Evolutionary conservation across 2,113 vertebrate species (phyloP).

Genomic region (Hymenochirus boettgeri): DNA sequence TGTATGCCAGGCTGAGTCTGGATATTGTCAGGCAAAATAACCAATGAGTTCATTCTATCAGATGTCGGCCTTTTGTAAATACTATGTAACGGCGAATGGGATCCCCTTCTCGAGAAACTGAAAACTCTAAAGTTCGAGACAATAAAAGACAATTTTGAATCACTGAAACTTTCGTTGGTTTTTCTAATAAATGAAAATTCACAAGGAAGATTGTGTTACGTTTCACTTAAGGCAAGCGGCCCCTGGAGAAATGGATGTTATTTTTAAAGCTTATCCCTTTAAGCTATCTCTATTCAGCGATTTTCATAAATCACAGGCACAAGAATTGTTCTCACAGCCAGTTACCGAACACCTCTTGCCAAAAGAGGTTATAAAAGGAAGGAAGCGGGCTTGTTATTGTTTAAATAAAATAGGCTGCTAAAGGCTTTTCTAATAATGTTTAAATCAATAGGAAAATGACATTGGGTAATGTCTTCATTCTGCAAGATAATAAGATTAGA

Average conservation of each 20-base stretch:
- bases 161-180: neutral
- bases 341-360: neutral
- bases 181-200: neutral
- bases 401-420: constrained; percentile 12
- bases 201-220: neutral
- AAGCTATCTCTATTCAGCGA: neutral
- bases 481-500: constrained; percentile 13
- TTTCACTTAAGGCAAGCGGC: neutral
- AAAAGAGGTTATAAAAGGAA: constrained; percentile 4
- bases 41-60: neutral
- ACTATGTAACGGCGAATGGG: neutral
- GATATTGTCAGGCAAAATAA: neutral
- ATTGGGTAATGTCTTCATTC: constrained; percentile 8
- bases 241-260: constrained; percentile 1
- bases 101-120: neutral
- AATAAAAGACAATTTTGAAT: neutral
- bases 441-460: constrained; percentile 25
- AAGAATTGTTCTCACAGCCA: constrained; percentile 7
- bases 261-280: constrained; percentile 11
- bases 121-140: neutral
- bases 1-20: constrained; percentile 1
- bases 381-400: constrained; percentile 3
- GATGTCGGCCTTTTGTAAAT: neutral
- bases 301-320: constrained; percentile 21
- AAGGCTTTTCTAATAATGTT: neutral